Evolutionary conservation across 2,113 vertebrate genomes (phyloP).

Genomic region (Nestor notabilis): DNA sequence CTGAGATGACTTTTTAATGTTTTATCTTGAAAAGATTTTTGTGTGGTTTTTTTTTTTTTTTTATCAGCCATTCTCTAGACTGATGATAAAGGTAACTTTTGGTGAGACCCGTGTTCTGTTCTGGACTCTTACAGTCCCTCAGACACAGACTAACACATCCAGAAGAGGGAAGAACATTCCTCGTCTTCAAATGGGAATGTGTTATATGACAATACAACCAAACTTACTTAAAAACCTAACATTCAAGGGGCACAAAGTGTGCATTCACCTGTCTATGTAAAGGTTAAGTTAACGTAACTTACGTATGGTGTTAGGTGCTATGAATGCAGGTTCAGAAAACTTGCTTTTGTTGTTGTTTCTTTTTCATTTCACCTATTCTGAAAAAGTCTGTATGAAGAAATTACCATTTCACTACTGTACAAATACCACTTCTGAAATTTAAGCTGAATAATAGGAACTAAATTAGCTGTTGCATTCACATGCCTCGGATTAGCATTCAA

Average conservation of each 20-base stretch:
- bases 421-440: not conserved
- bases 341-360: rapidly evolving
- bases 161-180: not conserved
- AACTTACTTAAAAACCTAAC: not conserved
- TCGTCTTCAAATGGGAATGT: not conserved
- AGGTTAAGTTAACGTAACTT: not conserved
- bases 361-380: not conserved
- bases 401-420: not conserved
- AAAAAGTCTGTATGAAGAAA: not conserved
- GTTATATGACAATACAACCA: not conserved
- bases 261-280: rapidly evolving
- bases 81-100: not conserved
- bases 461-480: not conserved
- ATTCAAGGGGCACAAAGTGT: not conserved
- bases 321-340: not conserved
- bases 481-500: not conserved
- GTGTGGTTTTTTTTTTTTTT: not conserved
- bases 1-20: not conserved
- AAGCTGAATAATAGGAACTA: not conserved
- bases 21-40: not conserved
- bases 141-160: not conserved
- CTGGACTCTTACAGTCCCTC: not conserved
- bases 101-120: not conserved
- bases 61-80: not conserved
- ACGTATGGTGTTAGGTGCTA: not conserved